Base-by-base conservation (phyloP, 2,797 vertebrate species). In the Anabacerthia variegaticeps region DNA sequence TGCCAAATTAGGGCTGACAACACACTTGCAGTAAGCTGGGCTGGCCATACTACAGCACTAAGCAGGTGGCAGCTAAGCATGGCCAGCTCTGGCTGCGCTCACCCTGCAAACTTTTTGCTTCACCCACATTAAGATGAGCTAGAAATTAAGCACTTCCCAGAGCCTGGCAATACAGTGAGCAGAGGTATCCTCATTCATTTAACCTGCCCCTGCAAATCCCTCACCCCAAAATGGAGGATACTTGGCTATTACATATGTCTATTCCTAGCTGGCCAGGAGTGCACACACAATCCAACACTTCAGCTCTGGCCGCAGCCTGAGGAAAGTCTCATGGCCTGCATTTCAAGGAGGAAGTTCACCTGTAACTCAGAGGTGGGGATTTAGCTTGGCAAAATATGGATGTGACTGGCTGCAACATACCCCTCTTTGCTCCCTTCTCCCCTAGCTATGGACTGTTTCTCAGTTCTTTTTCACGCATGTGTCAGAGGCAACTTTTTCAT, bases 1-100 rank as follows among this genome's bases (percentile, higher is more conserved):
- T 85, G 84, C 71, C 91, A 94, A 89, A 96, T 88, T 56, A 89
- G 87, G 73, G 85, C 80, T 66, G 78, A 65, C 6, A 17, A 23
- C 46, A 52, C 32, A 10, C 71, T 93, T 65, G 55, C n/a, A 39
- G 44, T n/a, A 11, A 83, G 75, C 91, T 41, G 10, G 19, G 41
- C 46, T 83, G 63, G 41, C 3, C 3, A 41, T 37, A 52, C 34
- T 56, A 3, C 56, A 37, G 55, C 12, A 1, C 36, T 16, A 32
- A 69, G 69, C 61, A 48, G 75, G 89, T 34, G 39, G 63, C 4
- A 4, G 51, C 51, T 52, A 52, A 52, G 46, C 2, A 0, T 2
- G 32, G 66, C 65, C 91, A 92, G 54, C 81, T 89, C 77, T 66
- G 84, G 54, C 59, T 88, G 61, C 0, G 0, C 52, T 68, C 26